phyloP scores from a whole-genome alignment of 2,113 vertebrate species.

The Protomyctophum bolini region DNA sequence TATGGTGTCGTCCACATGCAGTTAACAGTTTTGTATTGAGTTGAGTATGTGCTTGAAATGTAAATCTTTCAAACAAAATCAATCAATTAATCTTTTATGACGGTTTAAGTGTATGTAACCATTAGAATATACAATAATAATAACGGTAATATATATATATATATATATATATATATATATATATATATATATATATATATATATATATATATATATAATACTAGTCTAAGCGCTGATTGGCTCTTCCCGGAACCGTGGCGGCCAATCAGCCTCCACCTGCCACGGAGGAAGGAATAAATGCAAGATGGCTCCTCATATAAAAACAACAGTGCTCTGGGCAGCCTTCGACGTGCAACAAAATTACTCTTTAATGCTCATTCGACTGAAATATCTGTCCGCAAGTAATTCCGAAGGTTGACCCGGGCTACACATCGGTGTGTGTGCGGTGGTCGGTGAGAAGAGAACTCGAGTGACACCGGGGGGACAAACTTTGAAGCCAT shows the following conservation, averaged over 20 bases:
- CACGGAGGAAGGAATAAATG: constrained; percentile 96
- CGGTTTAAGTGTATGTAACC: not conserved
- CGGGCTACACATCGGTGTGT: constrained; percentile 50
- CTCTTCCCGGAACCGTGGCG: constrained; percentile 55
- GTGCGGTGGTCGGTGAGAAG: constrained; percentile 35
- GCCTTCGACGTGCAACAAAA: constrained; percentile 82
- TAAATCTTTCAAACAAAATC: not conserved
- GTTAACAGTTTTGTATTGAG: too few relatives aligned
- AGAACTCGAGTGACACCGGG: constrained; percentile 40
- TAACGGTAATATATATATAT: not conserved
- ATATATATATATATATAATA: too few relatives aligned
- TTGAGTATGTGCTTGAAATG: too few relatives aligned
- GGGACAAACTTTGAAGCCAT: constrained; percentile 68
- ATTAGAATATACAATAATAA: not conserved
- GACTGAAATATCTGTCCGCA: constrained; percentile 75
- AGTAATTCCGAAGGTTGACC: constrained; percentile 72
- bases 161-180: not conserved
- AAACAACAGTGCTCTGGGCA: constrained; percentile 90
- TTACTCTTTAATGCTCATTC: constrained; percentile 80
- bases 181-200: not conserved
- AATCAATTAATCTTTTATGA: not conserved
- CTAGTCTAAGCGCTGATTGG: constrained; percentile 80
- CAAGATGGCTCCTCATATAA: constrained; percentile 99
- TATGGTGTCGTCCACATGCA: too few relatives aligned
- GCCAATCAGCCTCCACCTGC: constrained; percentile 88